Conservation (phyloP, 2,797 vertebrate species). For the Acanthurus tractus region DNA sequence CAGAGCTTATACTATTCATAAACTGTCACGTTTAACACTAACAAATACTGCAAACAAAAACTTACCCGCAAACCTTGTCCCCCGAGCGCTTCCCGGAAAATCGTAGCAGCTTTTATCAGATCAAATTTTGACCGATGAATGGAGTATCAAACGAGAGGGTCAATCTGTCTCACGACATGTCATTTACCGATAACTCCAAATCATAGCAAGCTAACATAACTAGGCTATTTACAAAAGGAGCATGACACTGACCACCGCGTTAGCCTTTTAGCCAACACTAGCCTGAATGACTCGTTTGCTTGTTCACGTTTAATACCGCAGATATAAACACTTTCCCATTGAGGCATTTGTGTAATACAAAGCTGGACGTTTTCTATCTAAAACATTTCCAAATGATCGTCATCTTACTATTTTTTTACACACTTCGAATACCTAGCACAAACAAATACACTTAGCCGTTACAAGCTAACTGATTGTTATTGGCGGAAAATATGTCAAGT, state of each 20-base stretch:
- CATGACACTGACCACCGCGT: slow-evolving; percentile 31
- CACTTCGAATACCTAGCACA: not conserved
- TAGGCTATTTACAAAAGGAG: slow-evolving; percentile 12
- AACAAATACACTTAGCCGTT: slow-evolving; percentile 45
- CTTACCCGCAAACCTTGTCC: slow-evolving; percentile 35
- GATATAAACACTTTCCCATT: slow-evolving; percentile 9
- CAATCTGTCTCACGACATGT: slow-evolving; percentile 4
- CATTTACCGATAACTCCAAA: not conserved
- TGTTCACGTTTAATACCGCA: slow-evolving; percentile 14
- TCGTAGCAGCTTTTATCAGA: not conserved
- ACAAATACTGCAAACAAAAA: not conserved
- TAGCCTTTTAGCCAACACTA: slow-evolving; percentile 65
- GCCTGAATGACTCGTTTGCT: slow-evolving; percentile 31
- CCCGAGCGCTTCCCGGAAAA: slow-evolving; percentile 1
- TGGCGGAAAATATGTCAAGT: slow-evolving; percentile 55
- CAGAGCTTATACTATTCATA: not conserved
- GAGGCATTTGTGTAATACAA: not conserved
- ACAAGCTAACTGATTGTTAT: slow-evolving; percentile 72
- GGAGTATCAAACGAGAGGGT: not conserved
- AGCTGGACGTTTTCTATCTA: not conserved
- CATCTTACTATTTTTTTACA: not conserved
- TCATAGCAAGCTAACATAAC: slow-evolving; percentile 22
- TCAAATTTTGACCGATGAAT: not conserved
- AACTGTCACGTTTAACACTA: not conserved
- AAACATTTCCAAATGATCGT: not conserved